These are phyloP conservation scores for Battus philenor DNA, from an alignment of 1,140 invertebrate species.

Conservation along the genomic window DNA sequence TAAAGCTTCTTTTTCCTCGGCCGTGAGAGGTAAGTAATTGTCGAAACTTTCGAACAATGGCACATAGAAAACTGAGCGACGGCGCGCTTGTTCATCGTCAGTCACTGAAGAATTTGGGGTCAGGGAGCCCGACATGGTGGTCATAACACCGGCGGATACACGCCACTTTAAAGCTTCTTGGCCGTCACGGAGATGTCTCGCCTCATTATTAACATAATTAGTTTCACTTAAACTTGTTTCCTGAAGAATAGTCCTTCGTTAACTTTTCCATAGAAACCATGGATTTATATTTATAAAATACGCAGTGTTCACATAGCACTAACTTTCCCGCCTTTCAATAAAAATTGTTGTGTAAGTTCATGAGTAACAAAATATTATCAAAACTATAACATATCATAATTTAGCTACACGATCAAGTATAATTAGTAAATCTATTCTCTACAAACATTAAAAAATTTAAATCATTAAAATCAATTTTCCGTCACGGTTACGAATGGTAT, in stretches of 20 bases:
- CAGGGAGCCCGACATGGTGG: constrained; percentile 51
- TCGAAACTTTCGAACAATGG: constrained; percentile 76
- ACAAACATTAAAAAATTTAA: no score
- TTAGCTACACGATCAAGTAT: no score
- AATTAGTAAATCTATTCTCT: no score
- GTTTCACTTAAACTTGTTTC: constrained; percentile 43
- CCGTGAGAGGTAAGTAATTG: constrained; percentile 66
- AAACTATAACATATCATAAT: neutral
- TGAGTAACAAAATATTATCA: constrained; percentile 3
- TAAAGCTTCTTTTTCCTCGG: constrained; percentile 64
- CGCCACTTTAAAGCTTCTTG: constrained; percentile 49
- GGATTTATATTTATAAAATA: neutral
- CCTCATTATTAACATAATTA: constrained; percentile 49
- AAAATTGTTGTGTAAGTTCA: constrained; percentile 6
- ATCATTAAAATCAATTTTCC: constrained; percentile 12
- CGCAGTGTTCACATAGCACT: no score
- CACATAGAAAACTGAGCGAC: constrained; percentile 79
- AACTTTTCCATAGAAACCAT: neutral
- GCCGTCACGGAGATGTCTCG: constrained; percentile 32
- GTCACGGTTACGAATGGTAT: constrained; percentile 8
- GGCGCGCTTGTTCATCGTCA: constrained; percentile 64
- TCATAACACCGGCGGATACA: constrained; percentile 44
- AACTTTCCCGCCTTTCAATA: no score
- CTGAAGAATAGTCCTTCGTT: constrained; percentile 19
- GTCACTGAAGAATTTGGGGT: constrained; percentile 42